phyloP scores from a whole-genome alignment of 1,140 invertebrate genomes.

The Eumaeus atala region DNA sequence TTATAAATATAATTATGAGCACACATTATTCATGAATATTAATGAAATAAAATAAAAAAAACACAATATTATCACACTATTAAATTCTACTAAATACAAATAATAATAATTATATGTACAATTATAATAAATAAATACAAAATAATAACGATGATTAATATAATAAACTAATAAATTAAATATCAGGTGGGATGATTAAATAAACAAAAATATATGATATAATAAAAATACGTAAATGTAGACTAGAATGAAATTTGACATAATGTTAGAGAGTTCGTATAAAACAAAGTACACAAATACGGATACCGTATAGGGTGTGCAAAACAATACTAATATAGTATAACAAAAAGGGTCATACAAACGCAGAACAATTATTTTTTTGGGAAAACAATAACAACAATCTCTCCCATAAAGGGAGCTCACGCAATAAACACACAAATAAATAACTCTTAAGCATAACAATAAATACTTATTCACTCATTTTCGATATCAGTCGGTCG shows the following conservation, averaged over 20 bases:
- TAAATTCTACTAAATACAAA: conserved; percentile 8
- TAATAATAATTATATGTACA: conserved; percentile 11
- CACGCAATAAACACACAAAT: conserved; percentile 50
- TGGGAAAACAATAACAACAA: conserved; percentile 55
- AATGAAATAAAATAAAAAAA: neutral
- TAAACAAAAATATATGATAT: conserved; percentile 21
- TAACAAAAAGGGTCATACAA: conserved; percentile 59
- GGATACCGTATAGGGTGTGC: conserved; percentile 67
- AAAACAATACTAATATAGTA: conserved; percentile 67
- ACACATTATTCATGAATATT: too few relatives aligned
- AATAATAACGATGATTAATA: conserved; percentile 15
- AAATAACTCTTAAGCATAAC: conserved; percentile 49
- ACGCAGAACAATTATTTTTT: conserved; percentile 52
- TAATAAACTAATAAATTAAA: conserved; percentile 20
- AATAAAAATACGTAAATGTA: conserved; percentile 35
- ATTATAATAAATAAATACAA: conserved; percentile 8
- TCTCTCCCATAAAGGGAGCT: conserved; percentile 49
- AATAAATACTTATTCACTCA: conserved; percentile 48
- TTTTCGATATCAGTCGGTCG: conserved; percentile 23
- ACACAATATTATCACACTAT: neutral
- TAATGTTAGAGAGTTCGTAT: conserved; percentile 38
- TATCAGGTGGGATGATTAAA: conserved; percentile 14
- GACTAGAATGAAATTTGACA: conserved; percentile 42
- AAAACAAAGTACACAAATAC: conserved; percentile 65
- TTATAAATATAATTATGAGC: too few relatives aligned